phyloP scores from a whole-genome alignment of 2,797 vertebrate genomes.

The Rhinoraja longicauda region DNA sequence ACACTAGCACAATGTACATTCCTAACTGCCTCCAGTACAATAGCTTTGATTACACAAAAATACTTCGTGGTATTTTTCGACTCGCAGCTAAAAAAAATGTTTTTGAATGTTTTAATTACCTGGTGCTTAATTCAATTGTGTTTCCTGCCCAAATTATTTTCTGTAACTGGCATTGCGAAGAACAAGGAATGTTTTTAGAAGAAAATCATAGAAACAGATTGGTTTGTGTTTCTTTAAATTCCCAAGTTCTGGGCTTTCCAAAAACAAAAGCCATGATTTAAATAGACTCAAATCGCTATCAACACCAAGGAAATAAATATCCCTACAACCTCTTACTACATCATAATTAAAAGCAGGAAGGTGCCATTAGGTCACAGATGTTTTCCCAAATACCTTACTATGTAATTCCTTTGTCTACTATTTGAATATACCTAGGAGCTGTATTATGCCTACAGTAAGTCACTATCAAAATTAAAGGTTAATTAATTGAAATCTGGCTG shows the following conservation, averaged over 20 bases:
- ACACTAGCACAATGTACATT: neutral
- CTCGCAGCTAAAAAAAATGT: neutral
- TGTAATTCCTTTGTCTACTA: neutral
- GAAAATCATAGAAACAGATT: neutral
- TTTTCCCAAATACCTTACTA: neutral
- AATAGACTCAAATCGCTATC: neutral
- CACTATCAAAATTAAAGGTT: neutral
- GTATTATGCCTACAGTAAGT: neutral
- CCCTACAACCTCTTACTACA: neutral
- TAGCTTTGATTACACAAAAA: neutral
- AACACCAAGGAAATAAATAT: neutral
- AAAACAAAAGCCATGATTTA: neutral
- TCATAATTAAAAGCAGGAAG: neutral
- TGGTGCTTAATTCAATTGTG: constrained; percentile 3
- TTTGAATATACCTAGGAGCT: neutral
- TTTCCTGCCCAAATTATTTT: constrained; percentile 13
- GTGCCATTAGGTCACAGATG: neutral
- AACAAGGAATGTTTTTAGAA: neutral
- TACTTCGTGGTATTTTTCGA: constrained; percentile 3
- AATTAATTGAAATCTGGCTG: neutral
- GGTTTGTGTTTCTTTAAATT: neutral
- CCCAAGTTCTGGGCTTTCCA: neutral
- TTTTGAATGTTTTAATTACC: constrained; percentile 8
- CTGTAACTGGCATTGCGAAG: neutral
- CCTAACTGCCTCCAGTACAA: neutral